phyloP scores from a whole-genome alignment of 2,113 vertebrate genomes.

The Nothoprocta perdicaria region DNA sequence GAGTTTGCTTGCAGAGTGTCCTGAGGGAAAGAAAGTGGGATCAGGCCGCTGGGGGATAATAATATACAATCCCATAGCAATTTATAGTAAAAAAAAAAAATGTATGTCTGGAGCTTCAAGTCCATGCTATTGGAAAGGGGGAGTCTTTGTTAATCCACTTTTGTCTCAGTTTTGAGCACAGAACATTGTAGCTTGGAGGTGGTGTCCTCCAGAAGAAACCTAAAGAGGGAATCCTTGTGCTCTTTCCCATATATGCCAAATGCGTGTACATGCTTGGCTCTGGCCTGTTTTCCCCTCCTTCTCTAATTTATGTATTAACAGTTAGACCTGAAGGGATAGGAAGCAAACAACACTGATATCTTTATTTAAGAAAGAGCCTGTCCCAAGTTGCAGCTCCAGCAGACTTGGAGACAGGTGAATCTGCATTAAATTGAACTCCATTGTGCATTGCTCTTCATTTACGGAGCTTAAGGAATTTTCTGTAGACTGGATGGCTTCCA shows the following conservation, averaged over 20 bases:
- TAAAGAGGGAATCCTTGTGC: not conserved
- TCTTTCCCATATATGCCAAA: not conserved
- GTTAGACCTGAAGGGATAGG: not conserved
- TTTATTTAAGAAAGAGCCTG: not conserved
- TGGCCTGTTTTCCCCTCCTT: not conserved
- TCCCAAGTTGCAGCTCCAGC: not conserved
- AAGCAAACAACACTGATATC: not conserved
- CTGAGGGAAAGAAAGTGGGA: not conserved
- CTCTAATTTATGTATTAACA: fast-evolving
- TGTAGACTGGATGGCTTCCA: not conserved
- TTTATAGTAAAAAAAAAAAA: no score
- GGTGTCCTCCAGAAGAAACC: not conserved
- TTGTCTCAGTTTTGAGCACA: not conserved
- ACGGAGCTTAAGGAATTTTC: not conserved
- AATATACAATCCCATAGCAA: not conserved
- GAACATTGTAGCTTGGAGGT: fast-evolving
- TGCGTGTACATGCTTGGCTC: not conserved
- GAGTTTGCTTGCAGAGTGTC: not conserved
- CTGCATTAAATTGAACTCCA: not conserved
- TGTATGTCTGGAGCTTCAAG: not conserved
- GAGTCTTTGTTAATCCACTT: not conserved
- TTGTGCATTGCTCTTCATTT: not conserved
- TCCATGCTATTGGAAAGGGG: not conserved
- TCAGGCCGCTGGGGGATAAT: not conserved
- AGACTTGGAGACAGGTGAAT: not conserved